Conservation (phyloP, 2,888 invertebrate species). For the Caenorhabditis sp. region DNA sequence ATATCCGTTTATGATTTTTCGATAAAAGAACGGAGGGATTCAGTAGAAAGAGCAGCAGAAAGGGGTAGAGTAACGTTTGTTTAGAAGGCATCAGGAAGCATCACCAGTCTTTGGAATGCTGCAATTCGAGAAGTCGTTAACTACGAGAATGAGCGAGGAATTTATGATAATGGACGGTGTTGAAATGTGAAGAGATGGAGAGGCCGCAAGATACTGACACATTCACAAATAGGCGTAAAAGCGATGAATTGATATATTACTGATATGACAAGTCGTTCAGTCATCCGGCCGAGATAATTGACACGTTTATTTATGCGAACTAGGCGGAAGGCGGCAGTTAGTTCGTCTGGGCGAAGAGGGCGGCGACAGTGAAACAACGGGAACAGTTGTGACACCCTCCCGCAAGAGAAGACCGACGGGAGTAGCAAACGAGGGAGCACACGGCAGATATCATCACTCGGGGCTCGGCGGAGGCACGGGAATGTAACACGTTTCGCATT, state of each 20-base stretch:
- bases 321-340: constrained; percentile 1
- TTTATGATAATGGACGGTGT: constrained; percentile 12
- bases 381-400: constrained; percentile 53
- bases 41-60: neutral
- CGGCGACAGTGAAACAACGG: constrained; percentile 35
- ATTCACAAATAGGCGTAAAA: constrained; percentile 6
- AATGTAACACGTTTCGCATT: constrained; percentile 47
- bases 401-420: constrained; percentile 7
- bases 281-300: constrained; percentile 47
- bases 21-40: neutral
- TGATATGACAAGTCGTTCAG: constrained; percentile 50
- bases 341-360: constrained; percentile 21
- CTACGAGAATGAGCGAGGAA: constrained; percentile 6
- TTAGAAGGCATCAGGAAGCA: constrained; percentile 47
- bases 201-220: neutral
- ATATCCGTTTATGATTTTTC: constrained; percentile 22
- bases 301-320: constrained; percentile 46
- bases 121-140: constrained; percentile 30
- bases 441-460: constrained; percentile 42
- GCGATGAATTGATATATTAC: constrained; percentile 34
- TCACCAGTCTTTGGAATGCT: constrained; percentile 35
- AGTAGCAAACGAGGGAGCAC: constrained; percentile 15
- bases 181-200: constrained; percentile 1
- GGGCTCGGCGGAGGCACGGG: constrained; percentile 10
- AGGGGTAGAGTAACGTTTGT: neutral